Base-by-base conservation (phyloP, 1,140 invertebrate genomes). In the Apolygus lucorum region DNA sequence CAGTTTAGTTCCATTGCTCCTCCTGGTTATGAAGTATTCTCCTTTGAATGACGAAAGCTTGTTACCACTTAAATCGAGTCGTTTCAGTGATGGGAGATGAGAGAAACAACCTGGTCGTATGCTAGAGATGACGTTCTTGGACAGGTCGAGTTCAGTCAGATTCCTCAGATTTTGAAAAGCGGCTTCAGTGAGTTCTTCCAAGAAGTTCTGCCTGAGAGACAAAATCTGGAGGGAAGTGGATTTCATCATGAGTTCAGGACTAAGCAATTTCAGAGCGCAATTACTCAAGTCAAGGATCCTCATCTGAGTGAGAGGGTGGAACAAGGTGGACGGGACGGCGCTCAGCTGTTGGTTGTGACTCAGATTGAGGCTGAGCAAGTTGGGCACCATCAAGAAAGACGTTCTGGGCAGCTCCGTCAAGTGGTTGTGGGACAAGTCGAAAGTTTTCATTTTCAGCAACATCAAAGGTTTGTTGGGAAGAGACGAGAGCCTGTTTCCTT, bases 361-460 rank as follows among this genome's bases (percentile, higher is more conserved):
- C 14, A 95, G 77, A 77, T 93, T 92, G 0, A 95, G 78, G 75
- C 86, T 82, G n/a, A 85, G 81, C 28, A 95, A 77, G 62, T 83
- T 84, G 0, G 85, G 81, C 26, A 93, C 78, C n/a, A 84, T 81
- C 1, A 84, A 80, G 68, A 95, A 92, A 0, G 87, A 84, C 28
- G 85, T 86, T 0, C 82, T 80, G 0, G 86, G 81, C 11, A 93
- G 76, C 70, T 88, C 87, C 0, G 85, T 86, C 11, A 94, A 75
- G 74, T 88, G 85, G 76, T 95, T 95, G 25, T 84, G 83, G n/a
- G 89, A 90, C 21, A 94, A 77, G 78, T 93, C 89, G 8, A 94
- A 78, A 28, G 82, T 85, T 74, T 87, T 80, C 4, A 94, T 78
- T 67, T 85, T 86, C 0, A 81, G 78, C 64, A 91, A 78, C 0